Evolutionary conservation across 2,888 invertebrate genomes (phyloP).

Genomic region (Lepidochrysops patricia): DNA sequence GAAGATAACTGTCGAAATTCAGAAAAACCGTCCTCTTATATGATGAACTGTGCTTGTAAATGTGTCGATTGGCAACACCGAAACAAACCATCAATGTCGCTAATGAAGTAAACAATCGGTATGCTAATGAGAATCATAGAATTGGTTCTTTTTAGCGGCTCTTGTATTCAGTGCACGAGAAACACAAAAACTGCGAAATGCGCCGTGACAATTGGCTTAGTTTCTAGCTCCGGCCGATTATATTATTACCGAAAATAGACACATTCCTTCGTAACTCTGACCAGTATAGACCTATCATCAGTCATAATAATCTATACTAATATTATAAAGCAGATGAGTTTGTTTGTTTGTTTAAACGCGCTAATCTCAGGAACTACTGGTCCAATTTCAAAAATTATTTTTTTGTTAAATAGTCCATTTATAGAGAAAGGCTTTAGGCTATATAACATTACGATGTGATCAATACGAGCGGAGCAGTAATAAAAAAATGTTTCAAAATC

Average conservation of each 20-base stretch:
- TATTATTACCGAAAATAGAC: conserved; percentile 26
- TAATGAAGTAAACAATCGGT: conserved; percentile 59
- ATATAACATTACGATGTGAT: no score
- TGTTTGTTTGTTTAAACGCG: no score
- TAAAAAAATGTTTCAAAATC: no score
- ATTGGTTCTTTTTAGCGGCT: conserved; percentile 42
- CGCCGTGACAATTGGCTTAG: conserved; percentile 49
- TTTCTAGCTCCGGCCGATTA: conserved; percentile 38
- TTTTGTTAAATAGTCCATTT: no score
- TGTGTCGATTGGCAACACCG: conserved; percentile 67
- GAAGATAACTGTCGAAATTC: conserved; percentile 61
- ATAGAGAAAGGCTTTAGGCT: no score
- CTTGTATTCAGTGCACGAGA: conserved; percentile 56
- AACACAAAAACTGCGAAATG: conserved; percentile 47
- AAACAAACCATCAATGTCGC: conserved; percentile 71
- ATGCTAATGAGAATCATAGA: conserved; percentile 63
- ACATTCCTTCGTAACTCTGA: background rate
- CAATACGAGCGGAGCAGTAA: no score
- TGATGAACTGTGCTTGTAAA: conserved; percentile 54
- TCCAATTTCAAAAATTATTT: no score
- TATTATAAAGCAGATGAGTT: no score
- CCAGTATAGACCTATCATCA: no score
- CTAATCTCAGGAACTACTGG: no score
- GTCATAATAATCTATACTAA: no score
- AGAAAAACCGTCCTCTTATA: conserved; percentile 55